A percentile compares a stretch with the other conserved stretches of the same genome.
These are phyloP conservation scores for Rapana venosa DNA, from an alignment of 2,888 invertebrate species.

Conservation along the genomic window DNA sequence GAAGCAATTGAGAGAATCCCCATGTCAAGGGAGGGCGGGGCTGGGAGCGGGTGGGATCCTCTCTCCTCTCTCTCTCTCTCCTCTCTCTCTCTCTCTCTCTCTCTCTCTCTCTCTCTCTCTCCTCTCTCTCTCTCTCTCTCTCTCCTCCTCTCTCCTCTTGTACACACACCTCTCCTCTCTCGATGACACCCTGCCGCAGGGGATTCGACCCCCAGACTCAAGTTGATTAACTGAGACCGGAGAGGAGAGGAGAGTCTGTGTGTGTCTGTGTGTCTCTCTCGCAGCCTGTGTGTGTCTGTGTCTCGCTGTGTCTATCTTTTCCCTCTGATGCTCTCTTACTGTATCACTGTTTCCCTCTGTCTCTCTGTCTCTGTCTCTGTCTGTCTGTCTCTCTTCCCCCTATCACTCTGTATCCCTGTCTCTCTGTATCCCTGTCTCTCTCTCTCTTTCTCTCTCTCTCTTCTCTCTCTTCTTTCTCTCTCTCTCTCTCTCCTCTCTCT, in stretches of 20 bases:
- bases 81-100: conserved; percentile 34
- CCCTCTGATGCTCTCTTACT: conserved; percentile 16
- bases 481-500: neutral
- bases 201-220: neutral
- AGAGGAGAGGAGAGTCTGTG: neutral
- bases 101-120: conserved; percentile 23
- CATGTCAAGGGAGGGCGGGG: no score
- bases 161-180: neutral
- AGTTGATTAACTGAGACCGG: neutral
- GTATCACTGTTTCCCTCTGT: neutral
- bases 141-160: conserved; percentile 8
- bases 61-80: neutral
- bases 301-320: neutral
- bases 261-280: neutral
- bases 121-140: neutral
- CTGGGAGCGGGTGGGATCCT: neutral
- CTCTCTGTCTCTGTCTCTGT: neutral
- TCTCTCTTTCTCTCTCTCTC: neutral
- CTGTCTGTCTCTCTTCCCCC: neutral
- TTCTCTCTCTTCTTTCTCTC: neutral
- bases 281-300: neutral
- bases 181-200: neutral
- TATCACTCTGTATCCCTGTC: neutral
- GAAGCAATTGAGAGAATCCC: no score
- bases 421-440: neutral